These are phyloP conservation scores for Athene noctua DNA, from an alignment of 2,113 vertebrate genomes.

Conservation along the genomic window DNA sequence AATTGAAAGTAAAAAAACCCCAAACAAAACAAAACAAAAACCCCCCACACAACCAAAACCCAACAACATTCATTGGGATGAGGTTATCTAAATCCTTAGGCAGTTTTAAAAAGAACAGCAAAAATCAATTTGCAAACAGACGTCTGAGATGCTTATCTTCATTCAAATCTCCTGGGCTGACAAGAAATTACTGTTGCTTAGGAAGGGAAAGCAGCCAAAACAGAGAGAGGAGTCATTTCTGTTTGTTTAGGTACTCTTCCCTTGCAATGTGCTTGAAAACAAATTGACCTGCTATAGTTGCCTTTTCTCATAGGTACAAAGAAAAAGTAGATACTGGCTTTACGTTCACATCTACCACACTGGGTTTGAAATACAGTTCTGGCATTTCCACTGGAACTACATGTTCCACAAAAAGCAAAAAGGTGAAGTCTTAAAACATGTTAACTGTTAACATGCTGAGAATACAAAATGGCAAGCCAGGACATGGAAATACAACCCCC, in stretches of 20 bases:
- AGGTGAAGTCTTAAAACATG: background rate
- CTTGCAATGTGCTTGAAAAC: background rate
- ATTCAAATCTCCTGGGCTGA: background rate
- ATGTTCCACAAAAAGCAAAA: background rate
- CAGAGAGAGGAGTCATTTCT: background rate
- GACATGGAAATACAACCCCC: background rate
- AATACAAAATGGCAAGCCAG: background rate
- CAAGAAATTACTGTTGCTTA: background rate
- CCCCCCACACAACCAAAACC: background rate
- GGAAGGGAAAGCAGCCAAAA: background rate
- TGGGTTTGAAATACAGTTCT: background rate
- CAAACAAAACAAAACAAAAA: background rate
- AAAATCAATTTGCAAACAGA: background rate
- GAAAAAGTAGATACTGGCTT: background rate
- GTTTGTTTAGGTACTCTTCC: background rate
- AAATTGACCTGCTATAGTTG: background rate
- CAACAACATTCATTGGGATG: background rate
- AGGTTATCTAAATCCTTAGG: background rate
- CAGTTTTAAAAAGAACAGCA: background rate
- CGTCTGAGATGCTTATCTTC: too few species aligned
- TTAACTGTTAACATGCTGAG: background rate
- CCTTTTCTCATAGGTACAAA: background rate
- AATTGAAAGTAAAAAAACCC: background rate
- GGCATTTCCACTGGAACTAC: background rate
- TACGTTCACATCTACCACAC: background rate